These are phyloP conservation scores for Callyntrura guangdongensis DNA, from an alignment of 2,888 invertebrate genomes.

Conservation along the genomic window DNA sequence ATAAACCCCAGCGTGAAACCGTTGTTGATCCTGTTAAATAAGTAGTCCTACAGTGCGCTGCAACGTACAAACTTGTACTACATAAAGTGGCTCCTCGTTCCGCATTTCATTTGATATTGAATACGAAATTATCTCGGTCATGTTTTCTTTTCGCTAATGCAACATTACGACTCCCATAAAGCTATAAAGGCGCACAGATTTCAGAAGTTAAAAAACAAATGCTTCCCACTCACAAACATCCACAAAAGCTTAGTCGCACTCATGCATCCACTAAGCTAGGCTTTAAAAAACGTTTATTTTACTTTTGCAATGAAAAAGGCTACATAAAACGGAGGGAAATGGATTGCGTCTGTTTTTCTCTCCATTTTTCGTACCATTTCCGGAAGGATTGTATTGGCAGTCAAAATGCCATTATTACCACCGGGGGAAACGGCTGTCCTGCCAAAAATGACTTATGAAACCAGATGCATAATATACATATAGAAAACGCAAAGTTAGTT, in stretches of 20 bases:
- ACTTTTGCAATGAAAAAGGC: constrained; percentile 16
- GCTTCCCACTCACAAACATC: background rate
- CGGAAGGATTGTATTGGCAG: background rate
- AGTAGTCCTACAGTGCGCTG: background rate
- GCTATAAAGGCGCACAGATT: background rate
- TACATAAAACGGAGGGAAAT: background rate
- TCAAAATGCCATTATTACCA: background rate
- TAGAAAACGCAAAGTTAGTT: no score
- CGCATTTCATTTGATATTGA: background rate
- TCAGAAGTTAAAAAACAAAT: background rate
- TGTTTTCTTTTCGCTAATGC: background rate
- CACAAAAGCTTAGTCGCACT: background rate
- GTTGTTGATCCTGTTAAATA: background rate
- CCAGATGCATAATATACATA: no score
- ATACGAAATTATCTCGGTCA: background rate
- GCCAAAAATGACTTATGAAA: background rate
- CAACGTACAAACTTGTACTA: background rate
- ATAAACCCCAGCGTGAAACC: background rate
- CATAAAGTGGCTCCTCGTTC: background rate
- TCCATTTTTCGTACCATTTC: background rate
- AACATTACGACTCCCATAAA: background rate
- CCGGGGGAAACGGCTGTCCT: background rate
- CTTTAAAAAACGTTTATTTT: constrained; percentile 25
- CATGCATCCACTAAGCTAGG: no score
- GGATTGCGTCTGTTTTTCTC: background rate